phyloP scores from a whole-genome alignment of 1,140 invertebrate genomes.

The Sesamia nonagrioides region DNA sequence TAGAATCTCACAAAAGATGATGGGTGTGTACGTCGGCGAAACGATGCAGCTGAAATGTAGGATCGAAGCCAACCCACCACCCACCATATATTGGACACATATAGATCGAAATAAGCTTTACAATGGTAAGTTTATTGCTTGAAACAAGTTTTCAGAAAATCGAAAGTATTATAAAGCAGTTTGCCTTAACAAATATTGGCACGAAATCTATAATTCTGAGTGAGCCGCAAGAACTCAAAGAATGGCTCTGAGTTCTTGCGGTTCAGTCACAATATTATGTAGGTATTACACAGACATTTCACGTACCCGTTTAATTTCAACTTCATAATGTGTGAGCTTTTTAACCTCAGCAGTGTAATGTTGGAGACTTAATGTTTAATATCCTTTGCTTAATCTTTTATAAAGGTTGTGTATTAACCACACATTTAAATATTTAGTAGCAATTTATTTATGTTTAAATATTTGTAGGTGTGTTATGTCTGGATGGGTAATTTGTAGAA shows the following conservation, averaged over 20 bases:
- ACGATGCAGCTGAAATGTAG: conserved; percentile 58
- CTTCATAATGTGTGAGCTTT: background rate
- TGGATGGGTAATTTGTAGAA: no score
- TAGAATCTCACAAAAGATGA: conserved; percentile 61
- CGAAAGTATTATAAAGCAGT: no score
- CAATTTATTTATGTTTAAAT: background rate
- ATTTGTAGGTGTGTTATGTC: no score
- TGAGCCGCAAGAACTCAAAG: no score
- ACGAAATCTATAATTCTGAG: background rate
- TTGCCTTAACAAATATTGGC: no score
- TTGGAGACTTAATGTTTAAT: background rate
- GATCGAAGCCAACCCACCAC: conserved; percentile 65
- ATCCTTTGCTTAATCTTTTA: background rate
- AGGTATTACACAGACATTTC: background rate
- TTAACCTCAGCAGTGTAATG: background rate
- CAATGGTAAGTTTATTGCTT: conserved; percentile 58
- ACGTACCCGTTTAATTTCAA: background rate
- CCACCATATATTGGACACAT: conserved; percentile 66
- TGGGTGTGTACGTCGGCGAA: conserved; percentile 63
- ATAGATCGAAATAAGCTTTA: conserved; percentile 59
- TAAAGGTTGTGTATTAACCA: background rate
- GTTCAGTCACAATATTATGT: background rate
- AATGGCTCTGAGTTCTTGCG: background rate
- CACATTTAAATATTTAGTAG: no score
- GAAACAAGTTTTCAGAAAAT: background rate